Evolutionary conservation across 2,888 invertebrate species (phyloP).

Genomic region (Erebia palarica): DNA sequence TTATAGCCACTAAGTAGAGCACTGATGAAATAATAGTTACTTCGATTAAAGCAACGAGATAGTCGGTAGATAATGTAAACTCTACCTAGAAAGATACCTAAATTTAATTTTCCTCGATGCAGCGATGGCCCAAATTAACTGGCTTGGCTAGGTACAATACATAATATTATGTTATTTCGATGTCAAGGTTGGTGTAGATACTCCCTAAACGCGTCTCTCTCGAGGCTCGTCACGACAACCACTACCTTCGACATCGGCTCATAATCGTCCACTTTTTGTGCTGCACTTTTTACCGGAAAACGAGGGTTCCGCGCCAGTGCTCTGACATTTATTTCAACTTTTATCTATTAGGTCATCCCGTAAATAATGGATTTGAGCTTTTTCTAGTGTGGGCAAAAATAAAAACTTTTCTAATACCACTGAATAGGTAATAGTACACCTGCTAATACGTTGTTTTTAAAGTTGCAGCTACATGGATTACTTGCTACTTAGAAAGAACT

Average conservation of each 20-base stretch:
- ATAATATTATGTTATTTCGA: no score
- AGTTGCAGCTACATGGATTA: no score
- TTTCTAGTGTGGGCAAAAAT: not conserved
- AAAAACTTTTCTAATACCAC: not conserved
- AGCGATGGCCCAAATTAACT: no score
- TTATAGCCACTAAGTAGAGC: no score
- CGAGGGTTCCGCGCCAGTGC: conserved; percentile 43
- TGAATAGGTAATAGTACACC: not conserved
- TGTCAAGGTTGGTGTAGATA: not conserved
- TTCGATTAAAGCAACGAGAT: no score
- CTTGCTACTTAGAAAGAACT: no score
- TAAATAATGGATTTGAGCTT: conserved; percentile 12
- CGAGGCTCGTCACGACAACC: conserved; percentile 64
- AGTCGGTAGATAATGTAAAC: no score
- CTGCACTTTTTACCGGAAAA: conserved; percentile 45
- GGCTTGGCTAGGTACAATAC: no score
- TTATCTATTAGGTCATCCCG: conserved; percentile 19
- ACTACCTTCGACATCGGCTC: conserved; percentile 49
- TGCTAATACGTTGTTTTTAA: no score
- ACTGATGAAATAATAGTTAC: no score
- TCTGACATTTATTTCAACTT: conserved; percentile 35
- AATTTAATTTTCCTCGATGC: no score
- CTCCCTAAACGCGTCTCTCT: conserved; percentile 51
- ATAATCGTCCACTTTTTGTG: conserved; percentile 44
- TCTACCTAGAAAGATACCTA: no score